These are phyloP conservation scores for Thera britannica DNA, from an alignment of 2,888 invertebrate species.

Conservation along the genomic window DNA sequence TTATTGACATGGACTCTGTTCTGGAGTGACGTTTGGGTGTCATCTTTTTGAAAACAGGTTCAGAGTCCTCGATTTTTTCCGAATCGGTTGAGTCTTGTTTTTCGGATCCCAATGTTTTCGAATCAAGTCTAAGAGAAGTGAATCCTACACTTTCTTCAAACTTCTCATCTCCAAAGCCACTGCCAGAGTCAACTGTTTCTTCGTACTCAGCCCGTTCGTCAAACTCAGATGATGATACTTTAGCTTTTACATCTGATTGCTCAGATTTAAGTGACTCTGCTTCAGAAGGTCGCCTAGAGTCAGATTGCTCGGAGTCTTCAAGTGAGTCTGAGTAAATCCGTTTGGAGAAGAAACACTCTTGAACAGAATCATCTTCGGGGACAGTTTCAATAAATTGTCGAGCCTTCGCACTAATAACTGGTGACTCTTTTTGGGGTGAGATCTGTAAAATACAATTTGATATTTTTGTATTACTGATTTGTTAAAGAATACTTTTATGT, in stretches of 20 bases:
- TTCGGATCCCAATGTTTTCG: conserved; percentile 61
- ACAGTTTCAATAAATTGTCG: conserved; percentile 83
- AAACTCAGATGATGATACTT: conserved; percentile 80
- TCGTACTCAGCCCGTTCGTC: conserved; percentile 81
- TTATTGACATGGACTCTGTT: conserved; percentile 77
- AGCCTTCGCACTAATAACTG: conserved; percentile 81
- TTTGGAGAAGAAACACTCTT: conserved; percentile 83
- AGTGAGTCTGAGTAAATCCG: conserved; percentile 82
- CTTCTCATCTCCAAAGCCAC: conserved; percentile 80
- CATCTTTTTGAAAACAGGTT: conserved; percentile 76
- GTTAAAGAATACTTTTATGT: too few relatives aligned
- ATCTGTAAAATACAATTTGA: conserved; percentile 50
- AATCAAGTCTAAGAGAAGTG: conserved; percentile 71
- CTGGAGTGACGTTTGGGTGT: conserved; percentile 78
- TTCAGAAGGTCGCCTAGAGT: conserved; percentile 80
- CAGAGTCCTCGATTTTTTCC: conserved; percentile 65
- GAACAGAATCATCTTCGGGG: conserved; percentile 83
- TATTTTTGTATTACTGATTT: neutral
- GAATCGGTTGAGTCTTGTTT: conserved; percentile 70
- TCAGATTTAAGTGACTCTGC: conserved; percentile 82
- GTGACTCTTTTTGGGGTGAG: conserved; percentile 72
- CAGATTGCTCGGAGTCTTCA: conserved; percentile 81
- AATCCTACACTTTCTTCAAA: conserved; percentile 80
- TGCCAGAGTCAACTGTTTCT: conserved; percentile 78
- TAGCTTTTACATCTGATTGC: conserved; percentile 77